Percentiles rank a stretch among this genome's conserved stretches.
Conservation (phyloP, 2,888 invertebrate genomes). For the Physocephala rufipes region DNA sequence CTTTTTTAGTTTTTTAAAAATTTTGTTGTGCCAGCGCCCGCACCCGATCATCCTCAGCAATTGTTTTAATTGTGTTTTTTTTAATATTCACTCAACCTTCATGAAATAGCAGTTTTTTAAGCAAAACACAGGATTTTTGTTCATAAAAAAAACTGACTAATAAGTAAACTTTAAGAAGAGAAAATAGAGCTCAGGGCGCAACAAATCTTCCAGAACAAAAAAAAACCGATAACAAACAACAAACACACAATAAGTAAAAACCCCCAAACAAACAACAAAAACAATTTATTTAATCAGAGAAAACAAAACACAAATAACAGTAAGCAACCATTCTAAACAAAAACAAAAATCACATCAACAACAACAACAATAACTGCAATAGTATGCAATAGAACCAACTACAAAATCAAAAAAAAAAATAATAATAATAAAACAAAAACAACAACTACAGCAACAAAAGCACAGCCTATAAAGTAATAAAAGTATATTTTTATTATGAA, state of each 20-base stretch:
- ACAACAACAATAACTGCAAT: constrained; percentile 48
- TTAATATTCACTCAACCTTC: background rate
- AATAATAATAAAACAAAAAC: constrained; percentile 23
- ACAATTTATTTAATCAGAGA: constrained; percentile 15
- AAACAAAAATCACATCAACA: constrained; percentile 42
- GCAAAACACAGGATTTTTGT: constrained; percentile 20
- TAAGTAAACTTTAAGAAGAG: constrained; percentile 24
- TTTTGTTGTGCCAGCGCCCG: no score
- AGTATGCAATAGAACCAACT: constrained; percentile 47
- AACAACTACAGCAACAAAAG: constrained; percentile 24
- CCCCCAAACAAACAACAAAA: constrained; percentile 43
- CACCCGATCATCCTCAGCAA: no score
- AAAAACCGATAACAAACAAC: constrained; percentile 41
- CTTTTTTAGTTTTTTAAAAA: no score
- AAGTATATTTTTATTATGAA: constrained; percentile 9
- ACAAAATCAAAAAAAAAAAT: constrained; percentile 41
- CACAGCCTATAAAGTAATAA: constrained; percentile 18
- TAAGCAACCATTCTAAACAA: constrained; percentile 32
- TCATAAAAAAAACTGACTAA: no score
- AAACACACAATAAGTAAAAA: constrained; percentile 29
- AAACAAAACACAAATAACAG: constrained; percentile 18
- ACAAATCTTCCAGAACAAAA: constrained; percentile 42
- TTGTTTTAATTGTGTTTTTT: no score
- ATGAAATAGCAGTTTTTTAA: background rate
- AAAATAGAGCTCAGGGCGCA: constrained; percentile 37